phyloP scores from a whole-genome alignment of 2,113 vertebrate species.

The Onychorhynchus coronatus region DNA sequence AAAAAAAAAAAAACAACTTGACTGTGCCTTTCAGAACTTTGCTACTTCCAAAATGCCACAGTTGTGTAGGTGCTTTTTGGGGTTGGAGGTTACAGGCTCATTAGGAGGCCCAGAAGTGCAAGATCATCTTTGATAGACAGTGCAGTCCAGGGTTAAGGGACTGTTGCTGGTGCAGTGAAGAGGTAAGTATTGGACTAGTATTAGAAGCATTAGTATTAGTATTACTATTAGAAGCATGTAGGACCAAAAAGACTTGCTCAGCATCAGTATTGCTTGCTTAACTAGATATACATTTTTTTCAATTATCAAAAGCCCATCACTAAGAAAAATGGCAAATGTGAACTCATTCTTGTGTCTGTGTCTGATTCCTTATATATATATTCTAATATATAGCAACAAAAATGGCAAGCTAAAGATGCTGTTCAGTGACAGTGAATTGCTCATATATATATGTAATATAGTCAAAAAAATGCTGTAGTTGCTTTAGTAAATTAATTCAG shows the following conservation, averaged over 20 bases:
- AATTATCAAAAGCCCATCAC: not conserved
- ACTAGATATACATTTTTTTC: not conserved
- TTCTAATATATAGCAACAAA: not conserved
- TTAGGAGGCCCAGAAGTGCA: not conserved
- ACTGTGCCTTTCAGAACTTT: not conserved
- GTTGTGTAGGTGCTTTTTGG: not conserved
- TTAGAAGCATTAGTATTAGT: no score
- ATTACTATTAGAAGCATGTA: not conserved
- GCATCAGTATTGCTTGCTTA: not conserved
- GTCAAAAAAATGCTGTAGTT: not conserved
- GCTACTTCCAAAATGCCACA: not conserved
- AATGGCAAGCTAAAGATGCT: not conserved
- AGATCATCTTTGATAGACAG: not conserved
- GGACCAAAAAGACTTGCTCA: not conserved
- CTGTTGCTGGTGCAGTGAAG: not conserved
- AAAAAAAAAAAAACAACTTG: not conserved
- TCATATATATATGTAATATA: not conserved
- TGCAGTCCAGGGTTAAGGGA: not conserved
- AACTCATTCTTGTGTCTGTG: fast-evolving
- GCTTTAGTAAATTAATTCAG: not conserved
- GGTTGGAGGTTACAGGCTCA: not conserved
- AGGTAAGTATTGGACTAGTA: not conserved
- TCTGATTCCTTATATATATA: not conserved
- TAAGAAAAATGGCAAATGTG: not conserved
- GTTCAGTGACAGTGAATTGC: not conserved